Evolutionary conservation across 2,113 vertebrate genomes (phyloP).

Genomic region (Loxodonta africana): DNA sequence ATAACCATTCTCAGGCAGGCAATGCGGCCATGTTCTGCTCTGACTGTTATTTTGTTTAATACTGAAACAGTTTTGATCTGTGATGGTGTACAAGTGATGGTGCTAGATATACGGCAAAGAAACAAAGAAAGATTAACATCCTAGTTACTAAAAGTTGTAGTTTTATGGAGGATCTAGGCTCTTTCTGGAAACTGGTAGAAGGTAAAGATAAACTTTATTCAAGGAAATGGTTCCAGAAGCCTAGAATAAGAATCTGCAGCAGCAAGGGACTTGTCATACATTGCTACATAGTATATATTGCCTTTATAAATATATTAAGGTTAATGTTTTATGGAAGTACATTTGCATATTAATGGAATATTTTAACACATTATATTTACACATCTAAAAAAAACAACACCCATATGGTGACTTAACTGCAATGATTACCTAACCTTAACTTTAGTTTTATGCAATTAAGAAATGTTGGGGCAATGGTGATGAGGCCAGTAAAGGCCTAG

Average conservation of each 20-base stretch:
- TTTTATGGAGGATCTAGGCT: background rate
- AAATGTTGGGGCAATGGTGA: background rate
- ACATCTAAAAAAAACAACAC: background rate
- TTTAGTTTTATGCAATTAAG: background rate
- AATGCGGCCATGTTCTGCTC: background rate
- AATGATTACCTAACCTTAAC: background rate
- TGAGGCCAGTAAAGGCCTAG: background rate
- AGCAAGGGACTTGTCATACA: background rate
- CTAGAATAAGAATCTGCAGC: background rate
- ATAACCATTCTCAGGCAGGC: background rate
- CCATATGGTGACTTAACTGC: background rate
- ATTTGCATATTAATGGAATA: conserved; percentile 19
- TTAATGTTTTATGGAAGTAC: background rate
- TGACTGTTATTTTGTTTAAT: conserved; percentile 34
- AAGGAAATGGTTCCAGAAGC: background rate
- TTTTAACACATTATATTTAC: conserved; percentile 4
- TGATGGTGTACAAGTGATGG: background rate
- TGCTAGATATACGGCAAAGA: background rate
- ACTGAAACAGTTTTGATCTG: conserved; percentile 21
- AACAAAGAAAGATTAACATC: background rate
- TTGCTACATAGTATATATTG: background rate
- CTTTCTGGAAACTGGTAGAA: conserved; percentile 19
- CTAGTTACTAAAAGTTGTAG: background rate
- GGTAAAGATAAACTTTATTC: background rate
- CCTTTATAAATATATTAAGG: background rate